Percentiles rank a stretch among this genome's conserved stretches.
phyloP scores from a whole-genome alignment of 2,113 vertebrate genomes.

The Phycodurus eques region DNA sequence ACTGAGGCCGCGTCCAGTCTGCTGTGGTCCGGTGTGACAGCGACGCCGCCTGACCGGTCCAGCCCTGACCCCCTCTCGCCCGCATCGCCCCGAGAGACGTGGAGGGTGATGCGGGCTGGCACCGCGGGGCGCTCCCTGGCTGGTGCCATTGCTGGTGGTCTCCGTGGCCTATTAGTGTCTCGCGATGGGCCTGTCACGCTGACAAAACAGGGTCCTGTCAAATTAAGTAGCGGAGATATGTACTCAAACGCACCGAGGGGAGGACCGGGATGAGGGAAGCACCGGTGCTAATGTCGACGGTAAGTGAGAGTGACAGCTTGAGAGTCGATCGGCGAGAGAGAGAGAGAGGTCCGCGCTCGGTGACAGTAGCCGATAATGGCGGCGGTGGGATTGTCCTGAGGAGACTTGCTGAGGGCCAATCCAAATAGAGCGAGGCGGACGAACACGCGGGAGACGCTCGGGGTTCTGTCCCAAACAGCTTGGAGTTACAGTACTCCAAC shows the following conservation, averaged over 20 bases:
- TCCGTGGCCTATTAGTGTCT: conserved; percentile 78
- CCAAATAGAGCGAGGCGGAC: conserved; percentile 58
- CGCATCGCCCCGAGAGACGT: conserved; percentile 65
- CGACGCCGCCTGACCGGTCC: conserved; percentile 49
- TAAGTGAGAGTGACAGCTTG: conserved; percentile 92
- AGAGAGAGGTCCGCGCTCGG: conserved; percentile 46
- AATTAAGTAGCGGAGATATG: conserved; percentile 82
- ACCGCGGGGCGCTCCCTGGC: conserved; percentile 66
- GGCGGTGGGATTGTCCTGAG: conserved; percentile 63
- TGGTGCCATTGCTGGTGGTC: conserved; percentile 77
- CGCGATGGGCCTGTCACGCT: conserved; percentile 80
- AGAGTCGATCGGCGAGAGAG: conserved; percentile 68
- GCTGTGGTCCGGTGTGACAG: conserved; percentile 64
- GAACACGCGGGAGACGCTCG: conserved; percentile 60
- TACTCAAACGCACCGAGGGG: conserved; percentile 67
- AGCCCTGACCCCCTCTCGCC: conserved; percentile 53
- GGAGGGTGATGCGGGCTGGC: conserved; percentile 73
- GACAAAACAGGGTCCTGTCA: conserved; percentile 82
- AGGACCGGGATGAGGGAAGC: conserved; percentile 74
- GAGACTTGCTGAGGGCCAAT: conserved; percentile 71
- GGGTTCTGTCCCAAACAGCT: conserved; percentile 69
- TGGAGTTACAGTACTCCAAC: conserved; percentile 51
- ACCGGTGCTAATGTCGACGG: conserved; percentile 90
- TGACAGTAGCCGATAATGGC: conserved; percentile 51
- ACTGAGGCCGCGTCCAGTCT: conserved; percentile 56